Evolutionary conservation across 2,113 vertebrate species (phyloP).

Genomic region (Naja naja): DNA sequence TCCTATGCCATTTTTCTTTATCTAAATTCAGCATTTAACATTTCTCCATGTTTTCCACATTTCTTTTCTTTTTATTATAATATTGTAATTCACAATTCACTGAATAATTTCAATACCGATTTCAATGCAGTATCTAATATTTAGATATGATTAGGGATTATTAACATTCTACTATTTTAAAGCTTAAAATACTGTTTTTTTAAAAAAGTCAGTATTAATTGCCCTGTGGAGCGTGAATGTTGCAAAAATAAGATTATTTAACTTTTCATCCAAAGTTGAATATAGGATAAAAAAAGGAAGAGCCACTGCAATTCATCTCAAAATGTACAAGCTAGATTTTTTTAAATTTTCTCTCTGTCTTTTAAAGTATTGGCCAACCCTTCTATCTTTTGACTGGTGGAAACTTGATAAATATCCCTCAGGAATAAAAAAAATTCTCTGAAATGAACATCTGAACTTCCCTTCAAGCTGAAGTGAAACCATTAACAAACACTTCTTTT

Average conservation of each 20-base stretch:
- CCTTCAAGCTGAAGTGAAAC: not conserved
- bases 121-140: not conserved
- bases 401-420: not conserved
- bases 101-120: not conserved
- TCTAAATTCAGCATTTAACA: not conserved
- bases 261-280: not conserved
- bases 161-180: not conserved
- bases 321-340: not conserved
- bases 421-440: not conserved
- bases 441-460: not conserved
- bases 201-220: not conserved
- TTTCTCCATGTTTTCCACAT: not conserved
- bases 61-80: not conserved
- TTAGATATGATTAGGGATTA: not conserved
- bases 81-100: not conserved
- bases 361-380: not conserved
- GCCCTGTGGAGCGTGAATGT: not conserved
- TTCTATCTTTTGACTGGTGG: not conserved
- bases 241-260: not conserved
- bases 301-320: not conserved
- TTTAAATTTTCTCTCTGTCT: not conserved
- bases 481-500: not conserved
- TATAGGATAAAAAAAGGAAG: not conserved
- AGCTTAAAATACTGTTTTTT: not conserved
- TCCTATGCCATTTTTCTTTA: not conserved